These are phyloP conservation scores for Macropodus opercularis DNA, from an alignment of 2,797 vertebrate genomes.

Conservation along the genomic window DNA sequence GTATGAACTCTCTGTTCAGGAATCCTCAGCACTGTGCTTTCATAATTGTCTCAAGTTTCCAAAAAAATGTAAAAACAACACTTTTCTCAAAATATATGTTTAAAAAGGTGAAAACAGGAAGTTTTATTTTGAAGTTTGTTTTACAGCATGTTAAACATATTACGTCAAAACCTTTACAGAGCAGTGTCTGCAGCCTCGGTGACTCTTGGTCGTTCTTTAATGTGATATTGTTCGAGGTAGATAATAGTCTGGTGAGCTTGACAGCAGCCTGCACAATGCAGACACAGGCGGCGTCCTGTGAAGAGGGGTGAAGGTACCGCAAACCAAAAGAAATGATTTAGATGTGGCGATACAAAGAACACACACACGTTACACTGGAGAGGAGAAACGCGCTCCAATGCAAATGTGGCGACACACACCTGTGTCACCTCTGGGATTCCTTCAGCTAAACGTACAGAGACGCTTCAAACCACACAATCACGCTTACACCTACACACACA, in stretches of 20 bases:
- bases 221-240: slow-evolving; percentile 30
- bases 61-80: slow-evolving; percentile 48
- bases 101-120: slow-evolving; percentile 38
- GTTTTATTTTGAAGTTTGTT: slow-evolving; percentile 30
- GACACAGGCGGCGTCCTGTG: slow-evolving; percentile 18
- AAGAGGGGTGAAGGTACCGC: slow-evolving; percentile 23
- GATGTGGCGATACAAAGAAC: slow-evolving; percentile 29
- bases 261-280: slow-evolving; percentile 25
- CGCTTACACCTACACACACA: slow-evolving; percentile 2
- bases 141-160: slow-evolving; percentile 23
- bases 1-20: slow-evolving; percentile 42
- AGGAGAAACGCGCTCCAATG: slow-evolving; percentile 13
- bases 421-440: slow-evolving; percentile 6
- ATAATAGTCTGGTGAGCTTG: slow-evolving; percentile 27
- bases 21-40: slow-evolving; percentile 16
- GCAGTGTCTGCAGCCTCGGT: slow-evolving; percentile 33
- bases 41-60: slow-evolving; percentile 32
- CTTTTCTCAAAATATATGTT: slow-evolving; percentile 14
- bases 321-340: slow-evolving; percentile 40
- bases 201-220: slow-evolving; percentile 33
- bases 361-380: slow-evolving; percentile 33
- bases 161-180: slow-evolving; percentile 37
- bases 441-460: slow-evolving; percentile 1
- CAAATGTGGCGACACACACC: background rate
- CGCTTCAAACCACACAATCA: slow-evolving; percentile 7